Conservation (phyloP, 2,113 vertebrate species). For the Tympanuchus pallidicinctus region DNA sequence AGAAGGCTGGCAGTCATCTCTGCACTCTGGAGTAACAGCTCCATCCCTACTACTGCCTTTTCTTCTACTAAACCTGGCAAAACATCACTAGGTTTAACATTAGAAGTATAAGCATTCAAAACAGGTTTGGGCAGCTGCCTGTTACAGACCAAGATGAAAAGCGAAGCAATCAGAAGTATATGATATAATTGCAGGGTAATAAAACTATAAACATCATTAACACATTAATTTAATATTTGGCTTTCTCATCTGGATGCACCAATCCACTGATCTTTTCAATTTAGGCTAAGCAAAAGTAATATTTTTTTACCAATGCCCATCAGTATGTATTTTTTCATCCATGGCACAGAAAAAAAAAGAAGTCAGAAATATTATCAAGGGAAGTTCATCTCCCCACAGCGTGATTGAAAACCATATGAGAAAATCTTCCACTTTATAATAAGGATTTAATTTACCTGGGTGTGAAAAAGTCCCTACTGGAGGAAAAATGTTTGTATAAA, state of each 20-base stretch:
- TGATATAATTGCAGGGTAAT: slow-evolving; percentile 80
- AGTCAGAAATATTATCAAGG: not conserved
- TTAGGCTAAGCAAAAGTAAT: not conserved
- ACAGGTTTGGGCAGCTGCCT: slow-evolving; percentile 75
- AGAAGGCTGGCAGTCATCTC: not conserved
- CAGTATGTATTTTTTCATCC: not conserved
- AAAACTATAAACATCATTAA: slow-evolving; percentile 77
- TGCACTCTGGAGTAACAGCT: not conserved
- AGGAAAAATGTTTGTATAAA: not conserved
- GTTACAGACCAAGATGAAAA: slow-evolving; percentile 73
- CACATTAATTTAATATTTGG: slow-evolving; percentile 73
- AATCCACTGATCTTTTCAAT: slow-evolving; percentile 15
- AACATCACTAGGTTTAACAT: slow-evolving; percentile 61
- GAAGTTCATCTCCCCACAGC: not conserved
- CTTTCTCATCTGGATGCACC: slow-evolving; percentile 35
- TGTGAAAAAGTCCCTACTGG: not conserved
- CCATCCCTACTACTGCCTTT: slow-evolving; percentile 5
- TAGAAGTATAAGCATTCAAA: slow-evolving; percentile 59
- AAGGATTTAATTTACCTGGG: not conserved
- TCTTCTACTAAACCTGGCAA: slow-evolving; percentile 65
- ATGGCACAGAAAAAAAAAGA: not conserved
- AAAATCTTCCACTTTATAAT: not conserved
- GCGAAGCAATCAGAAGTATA: slow-evolving; percentile 70
- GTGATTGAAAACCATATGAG: not conserved
- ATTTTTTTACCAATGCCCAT: not conserved